phyloP scores from a whole-genome alignment of 2,113 vertebrate species.

The Hyla sarda region DNA sequence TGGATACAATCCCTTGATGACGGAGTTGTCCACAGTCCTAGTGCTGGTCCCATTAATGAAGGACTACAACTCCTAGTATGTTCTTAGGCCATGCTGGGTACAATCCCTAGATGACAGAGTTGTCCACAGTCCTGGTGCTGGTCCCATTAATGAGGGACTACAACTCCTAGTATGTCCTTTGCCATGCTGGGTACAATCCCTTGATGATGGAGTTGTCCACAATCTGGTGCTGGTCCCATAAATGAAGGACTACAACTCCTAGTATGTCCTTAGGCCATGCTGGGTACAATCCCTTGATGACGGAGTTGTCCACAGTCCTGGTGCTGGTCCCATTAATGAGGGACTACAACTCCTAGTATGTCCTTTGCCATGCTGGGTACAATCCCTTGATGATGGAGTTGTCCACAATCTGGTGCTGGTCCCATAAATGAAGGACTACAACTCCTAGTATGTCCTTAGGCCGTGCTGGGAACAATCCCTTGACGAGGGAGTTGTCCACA shows the following conservation, averaged over 20 bases:
- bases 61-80: background rate
- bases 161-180: background rate
- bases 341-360: too few relatives aligned
- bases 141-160: background rate
- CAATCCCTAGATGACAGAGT: too few relatives aligned
- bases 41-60: background rate
- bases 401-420: background rate
- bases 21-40: too few relatives aligned
- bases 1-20: too few relatives aligned
- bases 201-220: too few relatives aligned
- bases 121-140: too few relatives aligned
- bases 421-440: background rate
- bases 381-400: too few relatives aligned
- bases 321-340: background rate
- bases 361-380: background rate
- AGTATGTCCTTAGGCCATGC: background rate
- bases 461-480: too few relatives aligned
- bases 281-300: too few relatives aligned
- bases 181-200: background rate
- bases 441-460: background rate
- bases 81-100: too few relatives aligned
- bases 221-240: background rate
- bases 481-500: background rate
- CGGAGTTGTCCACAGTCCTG: too few relatives aligned
- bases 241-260: background rate